Base-by-base conservation (phyloP, 1,140 invertebrate species). In the Scaptomyza montana region DNA sequence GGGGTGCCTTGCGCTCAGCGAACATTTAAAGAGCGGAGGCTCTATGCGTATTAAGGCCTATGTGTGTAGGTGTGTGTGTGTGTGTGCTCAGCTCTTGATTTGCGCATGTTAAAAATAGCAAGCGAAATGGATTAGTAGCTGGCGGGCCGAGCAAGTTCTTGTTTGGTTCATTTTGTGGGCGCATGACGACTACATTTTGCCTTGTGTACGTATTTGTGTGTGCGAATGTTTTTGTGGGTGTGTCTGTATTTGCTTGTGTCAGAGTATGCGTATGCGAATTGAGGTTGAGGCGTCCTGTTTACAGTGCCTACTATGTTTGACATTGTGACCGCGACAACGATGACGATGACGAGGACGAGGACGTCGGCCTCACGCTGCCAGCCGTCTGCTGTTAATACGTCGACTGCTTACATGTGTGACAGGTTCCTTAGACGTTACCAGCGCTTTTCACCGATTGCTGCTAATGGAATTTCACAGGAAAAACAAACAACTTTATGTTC, bases 41-140 rank as follows among this genome's bases (percentile, higher is more conserved):
- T n/a, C 60, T 74, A 64, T 69, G 41, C 56, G 21, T 49, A n/a
- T 16, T 30, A 30, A 30, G 28, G 41, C 36, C 54, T 65, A 46
- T 50, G 8, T 50, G 47, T 63, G 49, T 55, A 56, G 56, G 55
- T 49, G 16, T 50, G 8, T 54, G 47, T 63, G 49, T 55, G 60
- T 60, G 55, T 74, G 55, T 54, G 70, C 68, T 75, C 66, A 73
- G 74, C 78, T 75, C 73, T 80, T 80, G 80, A 85, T 85, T 85
- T 85, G 60, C 71, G 65, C 82, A 72, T 87, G 82, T 87, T 86
- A 87, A 86, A 86, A 86, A 86, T 87, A 86, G 82, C 81, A 75
- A 70, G 75, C 71, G 82, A 78, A 82, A 86, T 86, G 81, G 81
- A 86, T 82, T 86, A 86, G 75, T 87, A 47, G 36, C 64, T 54